These are phyloP conservation scores for Charadrius vociferus DNA, from an alignment of 2,113 vertebrate species.

Conservation along the genomic window DNA sequence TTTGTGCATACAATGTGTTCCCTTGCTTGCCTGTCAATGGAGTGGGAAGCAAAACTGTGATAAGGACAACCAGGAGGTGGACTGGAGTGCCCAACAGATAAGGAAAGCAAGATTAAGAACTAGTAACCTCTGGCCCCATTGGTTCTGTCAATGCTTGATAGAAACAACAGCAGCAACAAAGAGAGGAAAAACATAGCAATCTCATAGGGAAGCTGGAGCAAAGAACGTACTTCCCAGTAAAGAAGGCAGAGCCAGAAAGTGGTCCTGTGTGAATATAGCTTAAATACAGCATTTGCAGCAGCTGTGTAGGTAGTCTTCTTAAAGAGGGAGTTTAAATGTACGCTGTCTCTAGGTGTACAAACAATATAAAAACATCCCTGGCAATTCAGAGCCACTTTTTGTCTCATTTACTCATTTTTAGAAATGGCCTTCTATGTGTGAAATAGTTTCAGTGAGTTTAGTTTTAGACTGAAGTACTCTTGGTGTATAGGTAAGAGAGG, in stretches of 20 bases:
- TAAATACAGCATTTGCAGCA: not conserved
- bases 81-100: not conserved
- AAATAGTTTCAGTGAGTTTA: not conserved
- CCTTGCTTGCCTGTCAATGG: not conserved
- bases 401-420: not conserved
- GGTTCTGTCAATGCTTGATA: not conserved
- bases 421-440: not conserved
- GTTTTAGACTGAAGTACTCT: not conserved
- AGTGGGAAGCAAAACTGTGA: not conserved
- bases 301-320: not conserved
- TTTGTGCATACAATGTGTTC: not conserved
- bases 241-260: not conserved
- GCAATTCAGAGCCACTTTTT: not conserved
- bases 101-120: not conserved
- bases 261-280: not conserved
- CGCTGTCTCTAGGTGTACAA: not conserved
- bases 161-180: not conserved
- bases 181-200: not conserved
- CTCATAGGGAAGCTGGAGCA: not conserved
- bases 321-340: not conserved
- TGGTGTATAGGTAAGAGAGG: not conserved
- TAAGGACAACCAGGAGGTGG: not conserved
- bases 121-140: not conserved
- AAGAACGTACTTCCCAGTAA: not conserved
- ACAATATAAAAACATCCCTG: not conserved